A percentile compares a stretch with the other conserved stretches of the same genome.
phyloP scores from a whole-genome alignment of 2,113 vertebrate genomes.

The Boulengeromyrus knoepffleri region DNA sequence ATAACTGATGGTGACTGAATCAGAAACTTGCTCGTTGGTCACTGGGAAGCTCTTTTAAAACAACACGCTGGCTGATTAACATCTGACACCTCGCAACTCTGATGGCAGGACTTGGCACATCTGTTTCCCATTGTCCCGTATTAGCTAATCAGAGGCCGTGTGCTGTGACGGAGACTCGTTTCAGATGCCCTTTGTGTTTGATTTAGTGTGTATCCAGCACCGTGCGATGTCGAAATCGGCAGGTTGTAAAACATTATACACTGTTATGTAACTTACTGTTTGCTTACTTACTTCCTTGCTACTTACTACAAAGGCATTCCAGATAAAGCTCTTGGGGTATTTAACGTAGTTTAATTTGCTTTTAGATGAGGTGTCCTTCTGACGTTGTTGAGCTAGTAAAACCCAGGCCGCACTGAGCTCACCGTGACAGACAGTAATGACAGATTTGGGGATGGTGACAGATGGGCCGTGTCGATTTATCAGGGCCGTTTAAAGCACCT shows the following conservation, averaged over 20 bases:
- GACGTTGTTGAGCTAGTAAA: not conserved
- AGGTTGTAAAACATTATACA: not conserved
- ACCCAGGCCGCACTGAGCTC: conserved; percentile 35
- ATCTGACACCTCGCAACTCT: not conserved
- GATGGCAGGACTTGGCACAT: not conserved
- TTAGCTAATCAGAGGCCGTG: not conserved
- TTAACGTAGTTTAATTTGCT: not conserved
- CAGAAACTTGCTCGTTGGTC: not conserved
- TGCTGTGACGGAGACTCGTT: not conserved
- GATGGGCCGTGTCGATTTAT: conserved; percentile 37
- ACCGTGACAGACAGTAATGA: conserved; percentile 27
- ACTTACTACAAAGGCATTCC: not conserved
- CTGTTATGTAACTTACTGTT: not conserved
- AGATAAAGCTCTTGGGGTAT: not conserved
- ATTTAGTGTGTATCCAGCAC: not conserved
- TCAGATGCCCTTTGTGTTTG: not conserved
- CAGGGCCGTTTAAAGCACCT: conserved; percentile 40
- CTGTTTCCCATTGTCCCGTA: not conserved
- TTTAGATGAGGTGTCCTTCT: not conserved
- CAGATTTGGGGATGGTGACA: conserved; percentile 38
- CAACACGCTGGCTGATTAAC: not conserved
- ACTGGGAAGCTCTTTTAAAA: not conserved
- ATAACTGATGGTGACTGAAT: not conserved
- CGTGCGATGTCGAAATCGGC: not conserved
- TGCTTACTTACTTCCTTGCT: not conserved